Conservation (phyloP, 2,797 vertebrate genomes). For the Pelodytes ibericus region DNA sequence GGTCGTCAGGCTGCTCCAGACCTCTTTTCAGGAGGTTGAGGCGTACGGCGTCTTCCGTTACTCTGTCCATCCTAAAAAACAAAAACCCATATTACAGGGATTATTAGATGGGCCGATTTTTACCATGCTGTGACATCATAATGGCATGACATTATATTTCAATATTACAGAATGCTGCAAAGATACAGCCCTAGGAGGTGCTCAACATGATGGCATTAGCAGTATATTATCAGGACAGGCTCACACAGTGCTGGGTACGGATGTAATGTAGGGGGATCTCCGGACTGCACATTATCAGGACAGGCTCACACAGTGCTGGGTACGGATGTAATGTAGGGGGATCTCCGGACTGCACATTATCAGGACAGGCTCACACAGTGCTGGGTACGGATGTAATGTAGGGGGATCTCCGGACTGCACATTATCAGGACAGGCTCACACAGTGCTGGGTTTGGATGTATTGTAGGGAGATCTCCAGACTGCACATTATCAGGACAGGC, state of each 20-base stretch:
- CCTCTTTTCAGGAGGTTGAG: slow-evolving; percentile 90
- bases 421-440: background rate
- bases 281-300: background rate
- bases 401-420: background rate
- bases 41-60: slow-evolving; percentile 91
- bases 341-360: background rate
- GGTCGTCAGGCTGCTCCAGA: slow-evolving; percentile 82
- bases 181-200: no score
- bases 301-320: background rate
- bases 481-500: background rate
- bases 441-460: background rate
- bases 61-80: slow-evolving; percentile 87
- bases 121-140: no score
- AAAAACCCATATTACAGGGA: no score
- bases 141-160: no score
- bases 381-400: background rate
- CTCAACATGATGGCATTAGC: no score
- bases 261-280: background rate
- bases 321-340: background rate
- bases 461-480: background rate
- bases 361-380: slow-evolving; percentile 1
- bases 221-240: background rate
- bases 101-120: no score
- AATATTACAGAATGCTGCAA: no score
- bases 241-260: background rate